Conservation (phyloP, 1,140 invertebrate species). For the Globodera rostochiensis region DNA sequence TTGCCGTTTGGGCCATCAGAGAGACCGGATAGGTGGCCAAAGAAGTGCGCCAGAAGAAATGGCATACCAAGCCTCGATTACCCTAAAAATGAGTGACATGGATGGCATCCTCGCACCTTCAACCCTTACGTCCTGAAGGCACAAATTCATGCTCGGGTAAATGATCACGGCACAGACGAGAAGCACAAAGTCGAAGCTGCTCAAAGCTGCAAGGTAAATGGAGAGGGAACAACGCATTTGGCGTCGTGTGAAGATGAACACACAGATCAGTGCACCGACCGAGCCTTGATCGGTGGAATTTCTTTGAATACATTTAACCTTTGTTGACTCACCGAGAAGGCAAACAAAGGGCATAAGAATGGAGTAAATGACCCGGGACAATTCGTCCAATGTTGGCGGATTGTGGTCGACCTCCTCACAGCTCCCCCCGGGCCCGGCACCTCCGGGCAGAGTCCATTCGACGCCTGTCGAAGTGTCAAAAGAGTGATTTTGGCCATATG, state of each 20-base stretch:
- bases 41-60: constrained; percentile 63
- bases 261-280: constrained; percentile 51
- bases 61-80: constrained; percentile 47
- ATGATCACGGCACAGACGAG: constrained; percentile 58
- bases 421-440: not conserved
- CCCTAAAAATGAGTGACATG: constrained; percentile 17
- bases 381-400: constrained; percentile 20
- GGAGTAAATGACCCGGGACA: constrained; percentile 35
- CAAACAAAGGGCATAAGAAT: constrained; percentile 47
- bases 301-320: not conserved
- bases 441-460: not conserved
- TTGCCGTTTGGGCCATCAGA: constrained; percentile 57
- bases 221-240: constrained; percentile 64
- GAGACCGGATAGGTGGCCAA: constrained; percentile 63
- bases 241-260: constrained; percentile 57
- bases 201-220: constrained; percentile 62
- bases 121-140: constrained; percentile 47
- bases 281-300: constrained; percentile 16
- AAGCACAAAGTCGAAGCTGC: constrained; percentile 60
- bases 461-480: not conserved
- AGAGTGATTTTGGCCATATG: not conserved
- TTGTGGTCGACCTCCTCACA: constrained; percentile 12
- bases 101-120: no score
- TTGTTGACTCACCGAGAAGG: constrained; percentile 32
- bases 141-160: constrained; percentile 61